A percentile compares a stretch with the other conserved stretches of the same genome.
phyloP scores from a whole-genome alignment of 92 coral and sea anemone genomes.

The Umimayanthus kanabou region DNA sequence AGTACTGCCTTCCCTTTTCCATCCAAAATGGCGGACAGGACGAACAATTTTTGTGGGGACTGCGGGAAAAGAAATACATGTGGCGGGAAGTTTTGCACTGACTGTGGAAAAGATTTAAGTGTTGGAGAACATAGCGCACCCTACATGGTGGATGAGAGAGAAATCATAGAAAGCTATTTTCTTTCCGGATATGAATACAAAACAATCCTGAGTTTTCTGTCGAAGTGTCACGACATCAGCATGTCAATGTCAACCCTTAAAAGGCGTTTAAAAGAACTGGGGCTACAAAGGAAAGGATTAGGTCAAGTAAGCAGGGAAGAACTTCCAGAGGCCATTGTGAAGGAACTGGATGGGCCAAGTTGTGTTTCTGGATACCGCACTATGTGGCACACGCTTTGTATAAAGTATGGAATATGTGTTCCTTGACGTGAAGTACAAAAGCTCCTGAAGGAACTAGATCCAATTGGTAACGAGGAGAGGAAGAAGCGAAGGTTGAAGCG shows the following conservation, averaged over 20 bases:
- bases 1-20: no score
- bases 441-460: slow-evolving; percentile 57
- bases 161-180: slow-evolving; percentile 50
- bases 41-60: no score
- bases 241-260: slow-evolving; percentile 59
- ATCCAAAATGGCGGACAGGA: no score
- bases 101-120: no score
- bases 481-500: slow-evolving; percentile 56
- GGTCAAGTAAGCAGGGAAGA: slow-evolving; percentile 36
- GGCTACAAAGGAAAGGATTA: slow-evolving; percentile 7
- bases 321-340: slow-evolving; percentile 13
- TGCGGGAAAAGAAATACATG: no score
- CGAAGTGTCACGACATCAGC: slow-evolving; percentile 48
- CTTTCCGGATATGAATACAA: slow-evolving; percentile 49
- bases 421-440: slow-evolving; percentile 55
- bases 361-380: slow-evolving; percentile 52
- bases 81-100: no score
- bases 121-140: no score
- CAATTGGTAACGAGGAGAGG: slow-evolving; percentile 55
- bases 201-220: slow-evolving; percentile 44
- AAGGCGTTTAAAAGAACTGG: slow-evolving; percentile 49
- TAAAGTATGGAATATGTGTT: slow-evolving; percentile 62
- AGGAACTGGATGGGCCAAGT: slow-evolving; percentile 66
- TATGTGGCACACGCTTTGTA: slow-evolving; percentile 67
- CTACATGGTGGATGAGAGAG: no score